Conservation (phyloP, 2,797 vertebrate species). For the Cetoscarus ocellatus region DNA sequence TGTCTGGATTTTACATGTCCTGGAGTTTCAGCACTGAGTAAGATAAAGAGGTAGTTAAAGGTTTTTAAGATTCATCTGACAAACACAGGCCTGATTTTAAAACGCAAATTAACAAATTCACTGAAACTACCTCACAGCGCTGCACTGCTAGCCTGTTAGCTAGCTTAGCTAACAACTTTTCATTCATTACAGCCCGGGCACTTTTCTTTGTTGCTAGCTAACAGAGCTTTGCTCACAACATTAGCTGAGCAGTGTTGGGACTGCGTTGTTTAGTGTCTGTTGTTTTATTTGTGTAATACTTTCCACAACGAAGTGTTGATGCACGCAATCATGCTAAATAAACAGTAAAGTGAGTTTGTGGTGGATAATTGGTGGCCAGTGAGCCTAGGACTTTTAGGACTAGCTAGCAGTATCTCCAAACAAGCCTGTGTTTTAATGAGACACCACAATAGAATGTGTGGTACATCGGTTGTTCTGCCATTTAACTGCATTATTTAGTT, state of each 20-base stretch:
- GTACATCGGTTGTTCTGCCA: background rate
- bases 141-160: conserved; percentile 54
- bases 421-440: conserved; percentile 26
- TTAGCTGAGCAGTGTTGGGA: background rate
- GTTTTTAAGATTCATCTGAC: conserved; percentile 4
- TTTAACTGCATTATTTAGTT: background rate
- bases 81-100: background rate
- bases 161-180: conserved; percentile 76
- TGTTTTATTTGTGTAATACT: background rate
- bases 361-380: conserved; percentile 1
- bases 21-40: conserved; percentile 12
- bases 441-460: background rate
- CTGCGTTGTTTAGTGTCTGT: background rate
- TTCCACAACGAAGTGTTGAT: too few relatives aligned
- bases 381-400: background rate
- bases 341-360: background rate
- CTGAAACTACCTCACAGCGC: background rate
- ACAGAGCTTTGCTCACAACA: conserved; percentile 24
- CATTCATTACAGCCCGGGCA: conserved; percentile 73
- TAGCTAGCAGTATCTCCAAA: conserved; percentile 40
- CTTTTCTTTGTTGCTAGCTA: conserved; percentile 77
- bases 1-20: conserved; percentile 39
- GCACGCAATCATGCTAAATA: background rate
- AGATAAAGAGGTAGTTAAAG: conserved; percentile 40
- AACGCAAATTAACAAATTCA: background rate